Percentiles rank a stretch among this genome's conserved stretches.
Evolutionary conservation across 2,113 vertebrate species (phyloP).

Genomic region (Laticauda laticaudata): DNA sequence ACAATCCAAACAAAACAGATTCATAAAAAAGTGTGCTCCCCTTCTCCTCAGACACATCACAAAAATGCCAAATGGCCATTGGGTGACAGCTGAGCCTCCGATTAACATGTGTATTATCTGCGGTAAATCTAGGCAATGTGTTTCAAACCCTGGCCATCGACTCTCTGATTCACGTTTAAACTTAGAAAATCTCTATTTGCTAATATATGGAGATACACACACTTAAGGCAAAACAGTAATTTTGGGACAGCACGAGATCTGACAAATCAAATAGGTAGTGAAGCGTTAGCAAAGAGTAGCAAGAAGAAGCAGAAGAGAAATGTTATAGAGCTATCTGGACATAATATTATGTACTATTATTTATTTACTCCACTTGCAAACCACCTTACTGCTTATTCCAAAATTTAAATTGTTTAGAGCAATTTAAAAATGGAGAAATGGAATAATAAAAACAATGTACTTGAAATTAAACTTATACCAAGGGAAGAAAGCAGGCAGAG

Average conservation of each 20-base stretch:
- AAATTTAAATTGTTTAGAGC: not conserved
- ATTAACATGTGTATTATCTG: not conserved
- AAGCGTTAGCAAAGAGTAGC: not conserved
- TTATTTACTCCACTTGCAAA: not conserved
- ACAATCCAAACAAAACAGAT: constrained; percentile 38
- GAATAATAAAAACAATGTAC: not conserved
- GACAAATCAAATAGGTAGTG: not conserved
- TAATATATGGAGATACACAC: not conserved
- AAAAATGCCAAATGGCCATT: constrained; percentile 28
- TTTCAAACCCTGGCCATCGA: constrained; percentile 8
- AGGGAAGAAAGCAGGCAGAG: not conserved
- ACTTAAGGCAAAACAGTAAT: not conserved
- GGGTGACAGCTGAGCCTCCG: constrained; percentile 4
- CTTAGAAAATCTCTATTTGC: constrained; percentile 3
- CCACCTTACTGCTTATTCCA: not conserved
- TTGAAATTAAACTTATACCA: not conserved
- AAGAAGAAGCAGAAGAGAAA: not conserved
- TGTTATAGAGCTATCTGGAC: not conserved
- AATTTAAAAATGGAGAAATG: not conserved
- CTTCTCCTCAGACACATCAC: constrained; percentile 15
- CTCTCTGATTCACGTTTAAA: constrained; percentile 11
- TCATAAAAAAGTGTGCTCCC: not conserved
- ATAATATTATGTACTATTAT: not conserved
- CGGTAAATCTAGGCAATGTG: constrained; percentile 6
- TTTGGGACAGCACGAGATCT: not conserved